Conservation (phyloP, 2,113 vertebrate genomes). For the Campylorhamphus procurvoides region DNA sequence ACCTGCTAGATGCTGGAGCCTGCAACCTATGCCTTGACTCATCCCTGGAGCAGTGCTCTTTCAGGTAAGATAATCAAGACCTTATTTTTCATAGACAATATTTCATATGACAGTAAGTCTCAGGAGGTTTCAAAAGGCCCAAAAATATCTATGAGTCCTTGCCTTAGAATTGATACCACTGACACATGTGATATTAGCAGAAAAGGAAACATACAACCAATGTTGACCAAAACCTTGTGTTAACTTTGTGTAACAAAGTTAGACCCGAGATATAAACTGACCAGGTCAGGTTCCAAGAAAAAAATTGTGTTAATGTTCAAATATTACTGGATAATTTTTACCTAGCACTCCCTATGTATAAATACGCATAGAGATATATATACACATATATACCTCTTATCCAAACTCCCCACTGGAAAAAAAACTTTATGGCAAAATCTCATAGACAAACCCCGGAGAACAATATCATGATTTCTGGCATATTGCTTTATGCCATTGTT, state of each 20-base stretch:
- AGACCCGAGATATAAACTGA: neutral
- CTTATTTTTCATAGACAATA: slow-evolving; percentile 29
- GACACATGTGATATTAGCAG: neutral
- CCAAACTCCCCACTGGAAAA: neutral
- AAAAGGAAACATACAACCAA: neutral
- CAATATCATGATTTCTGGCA: neutral
- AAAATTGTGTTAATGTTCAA: neutral
- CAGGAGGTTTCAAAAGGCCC: neutral
- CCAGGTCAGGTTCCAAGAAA: neutral
- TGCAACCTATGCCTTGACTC: slow-evolving; percentile 62
- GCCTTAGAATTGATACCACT: neutral
- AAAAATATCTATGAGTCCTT: neutral
- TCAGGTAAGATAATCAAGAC: slow-evolving; percentile 58
- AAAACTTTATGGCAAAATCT: neutral
- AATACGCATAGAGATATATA: neutral
- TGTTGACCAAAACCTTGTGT: neutral
- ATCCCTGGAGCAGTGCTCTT: slow-evolving; percentile 49
- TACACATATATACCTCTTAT: neutral
- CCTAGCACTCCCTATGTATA: neutral
- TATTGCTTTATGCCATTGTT: slow-evolving; percentile 4
- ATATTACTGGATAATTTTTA: neutral
- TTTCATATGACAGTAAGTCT: neutral
- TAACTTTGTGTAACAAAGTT: neutral
- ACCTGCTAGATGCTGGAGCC: slow-evolving; percentile 49
- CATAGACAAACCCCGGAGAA: neutral